These are phyloP conservation scores for Todus mexicanus DNA, from an alignment of 2,797 vertebrate species.

Conservation along the genomic window DNA sequence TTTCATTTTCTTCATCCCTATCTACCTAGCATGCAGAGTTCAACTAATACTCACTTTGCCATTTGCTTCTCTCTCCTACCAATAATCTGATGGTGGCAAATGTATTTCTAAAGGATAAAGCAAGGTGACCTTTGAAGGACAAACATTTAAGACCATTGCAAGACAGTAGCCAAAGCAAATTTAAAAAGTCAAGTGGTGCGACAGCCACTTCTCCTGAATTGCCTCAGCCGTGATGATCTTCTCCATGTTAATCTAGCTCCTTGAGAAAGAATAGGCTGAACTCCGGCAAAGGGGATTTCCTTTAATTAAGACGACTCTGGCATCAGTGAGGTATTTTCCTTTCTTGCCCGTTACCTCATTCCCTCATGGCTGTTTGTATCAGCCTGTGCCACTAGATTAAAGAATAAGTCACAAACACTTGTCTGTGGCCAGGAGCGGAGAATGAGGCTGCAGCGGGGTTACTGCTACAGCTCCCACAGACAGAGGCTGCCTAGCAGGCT, in stretches of 20 bases:
- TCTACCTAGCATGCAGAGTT: neutral
- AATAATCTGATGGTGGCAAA: neutral
- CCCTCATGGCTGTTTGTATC: neutral
- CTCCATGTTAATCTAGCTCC: neutral
- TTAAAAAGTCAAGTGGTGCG: neutral
- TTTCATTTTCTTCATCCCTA: neutral
- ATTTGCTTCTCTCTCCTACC: neutral
- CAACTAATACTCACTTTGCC: neutral
- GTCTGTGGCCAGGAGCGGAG: neutral
- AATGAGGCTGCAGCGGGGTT: neutral
- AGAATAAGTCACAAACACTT: neutral
- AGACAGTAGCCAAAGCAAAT: neutral
- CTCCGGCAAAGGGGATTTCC: neutral
- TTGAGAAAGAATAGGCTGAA: neutral
- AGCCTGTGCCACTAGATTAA: neutral
- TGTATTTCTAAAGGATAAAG: neutral
- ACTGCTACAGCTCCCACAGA: neutral
- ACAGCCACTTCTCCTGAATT: neutral
- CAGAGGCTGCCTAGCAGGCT: neutral
- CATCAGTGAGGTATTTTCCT: neutral
- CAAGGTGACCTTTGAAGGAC: neutral
- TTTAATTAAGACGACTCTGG: neutral
- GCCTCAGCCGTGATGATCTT: neutral
- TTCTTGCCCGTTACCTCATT: neutral
- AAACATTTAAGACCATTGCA: neutral